Base-by-base conservation (phyloP, 2,888 invertebrate species). In the Paralinhomoeus sp. region DNA sequence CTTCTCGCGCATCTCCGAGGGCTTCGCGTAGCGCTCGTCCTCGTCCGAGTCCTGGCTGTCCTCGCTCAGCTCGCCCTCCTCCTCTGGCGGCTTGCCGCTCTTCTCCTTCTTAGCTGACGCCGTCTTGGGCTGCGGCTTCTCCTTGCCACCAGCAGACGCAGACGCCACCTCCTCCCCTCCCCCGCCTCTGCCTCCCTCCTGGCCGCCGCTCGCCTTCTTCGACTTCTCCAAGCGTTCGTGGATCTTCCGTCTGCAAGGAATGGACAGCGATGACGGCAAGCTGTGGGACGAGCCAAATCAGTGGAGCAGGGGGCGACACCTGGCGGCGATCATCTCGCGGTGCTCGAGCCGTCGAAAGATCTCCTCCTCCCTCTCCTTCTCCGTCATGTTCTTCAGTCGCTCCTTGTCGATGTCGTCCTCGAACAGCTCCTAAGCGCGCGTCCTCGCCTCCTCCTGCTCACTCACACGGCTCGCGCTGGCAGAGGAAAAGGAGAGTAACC, bases 331-430 rank as follows among this genome's bases (percentile, higher is more conserved):
- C 1, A 80, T 75, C 63, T 93, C 89, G 53, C 91, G 72, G 57
- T 84, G 77, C 65, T 93, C 93, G 42, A 89, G 84, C 42, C 93
- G 74, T 62, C 89, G 85, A 64, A 83, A 97, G 53, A 97, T 78
- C 66, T 91, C 91, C 45, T 87, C 84, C 67, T 97, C 93, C 37
- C 93, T 71, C 61, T 93, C 91, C 58, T 85, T 87, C 62, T 93
- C 93, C 0, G 89, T 89, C 73, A 93, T 77, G 49, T 78, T 76
- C 15, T 83, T 84, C 38, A 93, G 68, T 0, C 81, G 69, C 1
- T 80, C 78, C 56, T 82, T 75, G 68, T 93, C 91, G 53, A 84
- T 87, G 48, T 81, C 85, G 64, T 91, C 89, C 0, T 89, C 89
- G 78, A 91, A 89, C 24, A 91, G 72, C 12, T 46, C 45, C 35